Percentiles rank a stretch among this genome's conserved stretches.
phyloP scores from a whole-genome alignment of 2,113 vertebrate genomes.

The Trachemys scripta region DNA sequence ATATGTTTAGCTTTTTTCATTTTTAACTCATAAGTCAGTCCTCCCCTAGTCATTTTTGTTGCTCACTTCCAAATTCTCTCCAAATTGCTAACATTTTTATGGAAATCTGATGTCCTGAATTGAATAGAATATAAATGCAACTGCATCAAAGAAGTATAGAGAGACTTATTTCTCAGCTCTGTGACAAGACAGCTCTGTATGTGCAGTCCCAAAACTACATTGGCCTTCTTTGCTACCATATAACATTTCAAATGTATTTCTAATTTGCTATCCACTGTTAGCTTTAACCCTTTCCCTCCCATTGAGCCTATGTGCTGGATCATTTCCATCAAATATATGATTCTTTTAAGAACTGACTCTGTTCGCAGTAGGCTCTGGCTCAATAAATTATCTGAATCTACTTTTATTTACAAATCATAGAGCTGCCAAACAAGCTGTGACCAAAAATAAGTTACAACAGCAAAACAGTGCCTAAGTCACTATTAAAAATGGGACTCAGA shows the following conservation, averaged over 20 bases:
- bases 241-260: not conserved
- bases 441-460: not conserved
- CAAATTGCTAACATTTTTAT: not conserved
- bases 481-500: not conserved
- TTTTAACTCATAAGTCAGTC: not conserved
- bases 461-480: not conserved
- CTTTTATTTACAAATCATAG: not conserved
- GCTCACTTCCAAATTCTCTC: not conserved
- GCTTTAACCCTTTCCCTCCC: not conserved
- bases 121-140: not conserved
- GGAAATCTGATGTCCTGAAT: not conserved
- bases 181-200: not conserved
- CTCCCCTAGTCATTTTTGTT: rapidly evolving
- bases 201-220: not conserved
- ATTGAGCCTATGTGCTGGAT: not conserved
- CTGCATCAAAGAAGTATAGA: not conserved
- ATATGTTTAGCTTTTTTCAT: not conserved
- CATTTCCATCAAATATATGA: not conserved
- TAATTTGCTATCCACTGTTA: not conserved
- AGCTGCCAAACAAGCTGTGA: not conserved
- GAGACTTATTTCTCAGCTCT: not conserved
- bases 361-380: not conserved
- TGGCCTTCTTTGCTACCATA: not conserved
- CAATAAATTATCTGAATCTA: not conserved
- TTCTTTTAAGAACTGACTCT: not conserved